Evolutionary conservation across 2,797 vertebrate genomes (phyloP).

Genomic region (Sternarchorhynchus goeldii): DNA sequence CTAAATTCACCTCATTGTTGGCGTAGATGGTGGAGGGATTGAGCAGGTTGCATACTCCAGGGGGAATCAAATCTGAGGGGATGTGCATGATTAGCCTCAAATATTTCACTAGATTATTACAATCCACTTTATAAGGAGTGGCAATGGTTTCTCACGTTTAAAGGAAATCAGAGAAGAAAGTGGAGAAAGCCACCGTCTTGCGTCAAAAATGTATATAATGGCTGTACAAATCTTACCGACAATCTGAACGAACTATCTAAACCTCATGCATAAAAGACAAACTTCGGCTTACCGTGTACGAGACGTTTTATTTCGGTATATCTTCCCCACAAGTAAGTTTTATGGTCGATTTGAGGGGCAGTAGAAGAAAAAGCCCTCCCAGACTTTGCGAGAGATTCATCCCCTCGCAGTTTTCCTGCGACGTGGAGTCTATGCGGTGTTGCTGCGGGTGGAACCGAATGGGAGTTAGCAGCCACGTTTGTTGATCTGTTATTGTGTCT

Average conservation of each 20-base stretch:
- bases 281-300: slow-evolving; percentile 61
- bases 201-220: no score
- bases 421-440: slow-evolving; percentile 52
- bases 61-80: slow-evolving; percentile 79
- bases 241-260: no score
- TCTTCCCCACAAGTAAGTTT: slow-evolving; percentile 63
- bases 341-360: slow-evolving; percentile 56
- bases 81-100: no score
- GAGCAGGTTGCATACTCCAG: slow-evolving; percentile 79
- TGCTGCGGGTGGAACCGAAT: slow-evolving; percentile 21
- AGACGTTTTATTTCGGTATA: slow-evolving; percentile 64
- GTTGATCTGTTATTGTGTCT: slow-evolving; percentile 39
- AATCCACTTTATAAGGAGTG: no score
- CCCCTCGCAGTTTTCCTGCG: slow-evolving; percentile 55
- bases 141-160: no score
- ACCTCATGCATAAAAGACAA: not conserved
- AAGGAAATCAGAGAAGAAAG: no score
- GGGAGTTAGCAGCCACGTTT: not conserved
- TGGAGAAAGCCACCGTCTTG: no score
- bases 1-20: slow-evolving; percentile 83
- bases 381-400: slow-evolving; percentile 44
- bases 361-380: slow-evolving; percentile 57
- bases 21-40: slow-evolving; percentile 82
- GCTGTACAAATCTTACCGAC: no score
- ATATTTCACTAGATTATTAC: no score